These are phyloP conservation scores for Xiphophorus couchianus DNA, from an alignment of 2,113 vertebrate species.

Conservation along the genomic window DNA sequence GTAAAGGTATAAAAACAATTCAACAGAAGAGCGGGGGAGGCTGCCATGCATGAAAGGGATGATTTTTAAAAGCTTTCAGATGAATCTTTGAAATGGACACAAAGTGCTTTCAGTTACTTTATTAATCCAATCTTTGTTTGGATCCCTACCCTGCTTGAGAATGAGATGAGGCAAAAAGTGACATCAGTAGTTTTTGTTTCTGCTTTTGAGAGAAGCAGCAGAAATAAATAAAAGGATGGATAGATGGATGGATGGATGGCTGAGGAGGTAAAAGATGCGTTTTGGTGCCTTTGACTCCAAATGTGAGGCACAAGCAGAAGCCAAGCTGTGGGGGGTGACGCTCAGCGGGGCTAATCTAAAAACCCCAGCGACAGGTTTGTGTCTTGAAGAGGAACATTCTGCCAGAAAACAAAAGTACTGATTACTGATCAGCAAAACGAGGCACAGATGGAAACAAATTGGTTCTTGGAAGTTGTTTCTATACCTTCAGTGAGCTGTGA, in stretches of 20 bases:
- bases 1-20: slow-evolving; percentile 37
- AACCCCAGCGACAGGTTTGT: slow-evolving; percentile 88
- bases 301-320: slow-evolving; percentile 53
- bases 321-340: slow-evolving; percentile 1
- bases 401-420: slow-evolving; percentile 70
- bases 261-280: slow-evolving; percentile 26
- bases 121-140: slow-evolving; percentile 20
- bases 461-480: not conserved
- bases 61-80: slow-evolving; percentile 36
- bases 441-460: not conserved
- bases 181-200: slow-evolving; percentile 30
- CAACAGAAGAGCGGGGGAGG: slow-evolving; percentile 35
- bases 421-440: slow-evolving; percentile 5
- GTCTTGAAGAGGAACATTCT: slow-evolving; percentile 89
- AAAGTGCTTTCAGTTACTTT: slow-evolving; percentile 58
- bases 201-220: slow-evolving; percentile 11
- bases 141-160: slow-evolving; percentile 13
- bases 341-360: slow-evolving; percentile 84
- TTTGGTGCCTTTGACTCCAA: slow-evolving; percentile 50
- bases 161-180: slow-evolving; percentile 5
- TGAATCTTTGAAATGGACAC: slow-evolving; percentile 35
- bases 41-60: slow-evolving; percentile 60
- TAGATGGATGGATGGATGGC: slow-evolving; percentile 15
- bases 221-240: not conserved
- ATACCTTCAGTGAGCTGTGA: slow-evolving; percentile 96